Percentiles rank a stretch among this genome's conserved stretches.
Evolutionary conservation across 1,140 invertebrate species (phyloP).

Genomic region (Venturia canescens): DNA sequence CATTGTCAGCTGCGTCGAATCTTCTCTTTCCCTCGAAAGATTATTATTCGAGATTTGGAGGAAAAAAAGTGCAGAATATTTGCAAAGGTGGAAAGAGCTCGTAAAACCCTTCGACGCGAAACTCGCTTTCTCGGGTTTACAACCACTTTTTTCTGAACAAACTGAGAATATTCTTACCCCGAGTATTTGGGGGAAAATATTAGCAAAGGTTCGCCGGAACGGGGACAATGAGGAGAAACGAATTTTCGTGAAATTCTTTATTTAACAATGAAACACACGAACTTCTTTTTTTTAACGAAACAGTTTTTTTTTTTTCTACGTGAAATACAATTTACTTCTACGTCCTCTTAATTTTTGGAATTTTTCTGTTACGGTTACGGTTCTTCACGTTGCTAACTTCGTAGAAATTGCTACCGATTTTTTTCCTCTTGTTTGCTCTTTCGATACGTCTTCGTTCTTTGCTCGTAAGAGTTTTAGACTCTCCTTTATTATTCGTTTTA

Average conservation of each 20-base stretch:
- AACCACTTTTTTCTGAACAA: no score
- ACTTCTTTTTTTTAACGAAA: not conserved
- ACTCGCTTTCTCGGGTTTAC: no score
- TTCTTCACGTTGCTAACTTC: constrained; percentile 96
- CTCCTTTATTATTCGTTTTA: constrained; percentile 58
- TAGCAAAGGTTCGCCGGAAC: no score
- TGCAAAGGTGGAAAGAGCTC: no score
- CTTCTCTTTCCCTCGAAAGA: not conserved
- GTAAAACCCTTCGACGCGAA: no score
- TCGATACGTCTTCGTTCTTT: constrained; percentile 87
- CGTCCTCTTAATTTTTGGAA: constrained; percentile 65
- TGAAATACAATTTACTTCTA: constrained; percentile 33
- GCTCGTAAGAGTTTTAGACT: constrained; percentile 82
- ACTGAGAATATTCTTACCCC: no score
- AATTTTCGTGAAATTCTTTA: no score
- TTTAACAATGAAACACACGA: no score
- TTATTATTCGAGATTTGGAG: not conserved
- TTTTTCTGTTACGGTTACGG: constrained; percentile 83
- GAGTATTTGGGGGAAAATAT: no score
- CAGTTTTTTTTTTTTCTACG: not conserved
- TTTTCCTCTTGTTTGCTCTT: constrained; percentile 86
- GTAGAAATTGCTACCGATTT: constrained; percentile 96
- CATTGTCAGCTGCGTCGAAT: not conserved
- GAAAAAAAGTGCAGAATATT: no score
- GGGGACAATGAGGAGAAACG: no score